Percentiles rank a stretch among this genome's conserved stretches.
These are phyloP conservation scores for Ormyrus rosae DNA, from an alignment of 2,888 invertebrate species.

Conservation along the genomic window DNA sequence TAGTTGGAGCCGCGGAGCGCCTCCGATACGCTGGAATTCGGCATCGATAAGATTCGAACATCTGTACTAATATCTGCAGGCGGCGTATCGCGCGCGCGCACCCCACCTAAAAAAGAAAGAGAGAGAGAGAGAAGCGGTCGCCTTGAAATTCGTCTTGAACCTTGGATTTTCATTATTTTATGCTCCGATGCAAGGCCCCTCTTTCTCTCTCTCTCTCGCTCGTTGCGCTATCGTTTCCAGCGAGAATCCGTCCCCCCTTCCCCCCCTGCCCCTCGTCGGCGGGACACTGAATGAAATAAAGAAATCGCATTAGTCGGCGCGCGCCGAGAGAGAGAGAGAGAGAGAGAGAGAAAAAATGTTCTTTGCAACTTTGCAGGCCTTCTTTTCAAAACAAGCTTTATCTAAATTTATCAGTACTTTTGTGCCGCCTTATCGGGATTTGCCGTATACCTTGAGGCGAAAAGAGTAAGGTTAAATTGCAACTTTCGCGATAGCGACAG, in stretches of 20 bases:
- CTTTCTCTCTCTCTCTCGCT: not conserved
- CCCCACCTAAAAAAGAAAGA: no score
- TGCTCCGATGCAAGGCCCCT: constrained; percentile 28
- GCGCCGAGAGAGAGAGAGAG: not conserved
- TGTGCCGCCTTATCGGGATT: constrained; percentile 67
- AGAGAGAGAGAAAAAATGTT: constrained; percentile 43
- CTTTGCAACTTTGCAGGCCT: constrained; percentile 58
- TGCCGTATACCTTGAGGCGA: constrained; percentile 58
- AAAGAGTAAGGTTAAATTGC: constrained; percentile 54
- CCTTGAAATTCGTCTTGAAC: constrained; percentile 43
- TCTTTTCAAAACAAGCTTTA: constrained; percentile 67
- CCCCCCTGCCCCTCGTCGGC: not conserved
- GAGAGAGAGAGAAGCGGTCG: not conserved
- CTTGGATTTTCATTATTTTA: constrained; percentile 48
- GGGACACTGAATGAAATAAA: constrained; percentile 23
- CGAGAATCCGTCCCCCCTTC: not conserved
- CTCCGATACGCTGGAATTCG: constrained; percentile 11
- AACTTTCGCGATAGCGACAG: constrained; percentile 45
- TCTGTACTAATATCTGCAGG: constrained; percentile 46
- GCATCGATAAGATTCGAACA: constrained; percentile 40
- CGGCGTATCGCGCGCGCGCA: not conserved
- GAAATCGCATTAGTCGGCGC: constrained; percentile 17
- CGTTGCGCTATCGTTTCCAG: not conserved
- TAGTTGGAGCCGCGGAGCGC: not conserved
- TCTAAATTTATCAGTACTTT: constrained; percentile 69